A percentile compares a stretch with the other conserved stretches of the same genome.
Conservation (phyloP, 1,140 invertebrate species). For the Pachypsylla venusta region DNA sequence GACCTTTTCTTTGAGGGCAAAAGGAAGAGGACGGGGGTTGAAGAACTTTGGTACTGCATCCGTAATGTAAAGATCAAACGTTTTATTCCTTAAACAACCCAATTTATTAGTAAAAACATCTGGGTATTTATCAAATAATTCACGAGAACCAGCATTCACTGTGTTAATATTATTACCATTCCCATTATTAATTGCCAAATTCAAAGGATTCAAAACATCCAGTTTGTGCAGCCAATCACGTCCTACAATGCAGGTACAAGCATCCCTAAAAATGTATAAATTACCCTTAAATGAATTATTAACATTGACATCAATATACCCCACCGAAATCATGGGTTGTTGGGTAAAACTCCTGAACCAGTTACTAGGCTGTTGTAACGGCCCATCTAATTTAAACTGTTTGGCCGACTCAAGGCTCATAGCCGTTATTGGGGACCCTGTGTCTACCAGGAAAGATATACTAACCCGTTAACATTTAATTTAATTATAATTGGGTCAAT, state of each 20-base stretch:
- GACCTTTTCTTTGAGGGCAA: neutral
- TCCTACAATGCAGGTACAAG: slow-evolving; percentile 9
- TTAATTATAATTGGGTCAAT: too few relatives aligned
- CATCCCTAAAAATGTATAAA: neutral
- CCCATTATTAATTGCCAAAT: too few relatives aligned
- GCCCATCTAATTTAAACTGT: neutral
- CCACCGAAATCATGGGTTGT: neutral
- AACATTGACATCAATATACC: neutral
- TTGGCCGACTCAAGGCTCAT: neutral
- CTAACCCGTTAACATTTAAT: too few relatives aligned
- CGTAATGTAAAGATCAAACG: neutral
- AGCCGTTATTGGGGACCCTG: neutral
- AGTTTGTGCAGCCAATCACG: slow-evolving; percentile 12
- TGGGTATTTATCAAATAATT: slow-evolving; percentile 12
- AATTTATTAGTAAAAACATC: slow-evolving; percentile 12
- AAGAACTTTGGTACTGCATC: slow-evolving; percentile 3
- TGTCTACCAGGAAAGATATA: too few relatives aligned
- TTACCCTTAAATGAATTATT: neutral
- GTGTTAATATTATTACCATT: too few relatives aligned
- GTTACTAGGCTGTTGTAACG: neutral
- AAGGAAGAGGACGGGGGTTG: neutral
- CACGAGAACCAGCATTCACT: neutral
- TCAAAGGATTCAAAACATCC: neutral
- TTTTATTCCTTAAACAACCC: slow-evolving; percentile 8
- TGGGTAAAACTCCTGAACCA: neutral